Conservation (phyloP, 2,113 vertebrate species). For the Cinclus mexicanus region DNA sequence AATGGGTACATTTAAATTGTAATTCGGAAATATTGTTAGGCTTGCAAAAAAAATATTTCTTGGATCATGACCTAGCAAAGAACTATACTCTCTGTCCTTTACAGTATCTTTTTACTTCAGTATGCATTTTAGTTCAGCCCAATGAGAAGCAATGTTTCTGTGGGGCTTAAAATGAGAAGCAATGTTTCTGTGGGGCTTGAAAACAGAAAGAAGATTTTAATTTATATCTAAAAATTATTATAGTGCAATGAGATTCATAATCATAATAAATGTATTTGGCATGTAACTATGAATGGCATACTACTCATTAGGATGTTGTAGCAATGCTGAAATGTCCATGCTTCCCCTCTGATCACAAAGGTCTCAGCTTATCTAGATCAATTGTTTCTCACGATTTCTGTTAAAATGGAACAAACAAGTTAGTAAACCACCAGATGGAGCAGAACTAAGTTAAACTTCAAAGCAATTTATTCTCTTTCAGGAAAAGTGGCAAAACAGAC, state of each 20-base stretch:
- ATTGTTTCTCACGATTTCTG: slow-evolving; percentile 35
- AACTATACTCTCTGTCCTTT: background rate
- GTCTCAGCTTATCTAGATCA: slow-evolving; percentile 36
- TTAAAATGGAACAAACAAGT: slow-evolving; percentile 58
- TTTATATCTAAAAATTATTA: slow-evolving; percentile 22
- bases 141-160: background rate
- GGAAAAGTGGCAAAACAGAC: background rate
- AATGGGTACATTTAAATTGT: background rate
- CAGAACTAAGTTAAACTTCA: background rate
- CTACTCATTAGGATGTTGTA: slow-evolving; percentile 31
- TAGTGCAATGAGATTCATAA: slow-evolving; percentile 32
- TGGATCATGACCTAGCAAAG: background rate
- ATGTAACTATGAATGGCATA: slow-evolving; percentile 28
- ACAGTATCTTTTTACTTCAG: background rate
- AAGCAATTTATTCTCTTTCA: background rate
- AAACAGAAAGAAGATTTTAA: background rate
- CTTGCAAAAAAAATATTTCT: background rate
- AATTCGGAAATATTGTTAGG: background rate
- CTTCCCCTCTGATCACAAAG: slow-evolving; percentile 45
- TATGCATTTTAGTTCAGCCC: background rate
- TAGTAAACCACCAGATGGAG: background rate
- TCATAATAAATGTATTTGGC: slow-evolving; percentile 45
- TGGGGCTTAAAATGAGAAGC: background rate
- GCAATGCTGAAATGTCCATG: slow-evolving; percentile 42
- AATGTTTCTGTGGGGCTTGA: background rate